Evolutionary conservation across 2,888 invertebrate genomes (phyloP), one percentile per base, ranked within the genome.

Genomic region (Entomobrya proxima): DNA sequence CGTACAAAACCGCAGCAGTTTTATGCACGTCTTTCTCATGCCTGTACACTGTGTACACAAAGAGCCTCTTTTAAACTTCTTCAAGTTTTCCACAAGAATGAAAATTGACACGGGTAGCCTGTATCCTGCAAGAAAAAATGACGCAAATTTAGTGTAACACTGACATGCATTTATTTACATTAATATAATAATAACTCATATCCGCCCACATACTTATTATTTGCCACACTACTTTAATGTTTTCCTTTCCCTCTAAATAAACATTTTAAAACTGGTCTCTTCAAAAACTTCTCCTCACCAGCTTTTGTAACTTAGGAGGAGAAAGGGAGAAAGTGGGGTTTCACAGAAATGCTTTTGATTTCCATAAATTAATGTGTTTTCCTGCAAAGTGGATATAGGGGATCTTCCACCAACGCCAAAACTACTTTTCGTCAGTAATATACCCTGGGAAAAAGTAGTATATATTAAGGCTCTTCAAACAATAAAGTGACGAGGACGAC

Each of bases 321-420:
- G n/a, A n/a, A n/a, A n/a, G n/a, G n/a, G n/a, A n/a, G n/a, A 50
- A 3, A 58, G 30, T 24, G 24, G n/a, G n/a, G n/a, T 2, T 18
- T n/a, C 15, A 18, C 18, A 52, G 50, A 21, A 52, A 52, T 18
- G 50, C 55, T 55, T 58, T 58, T 58, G n/a, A 1, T 32, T 30
- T 58, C 58, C 32, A 58, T 58, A 58, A 58, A 64, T 64, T 35
- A 64, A 37, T 64, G 30, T 32, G n/a, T 30, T 27, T 55, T 55
- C 15, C 9, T 30, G 58, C 6, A n/a, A 64, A 30, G 2, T 37
- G 18, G 32, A 6, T 18, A 18, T n/a, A n/a, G n/a, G n/a, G n/a
- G 64, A 13, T 21, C 35, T 9, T 18, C 35, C n/a, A 35, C 27
- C 58, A 32, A 64, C 32, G 18, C 58, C 2, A 32, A 30, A 64